These are phyloP conservation scores for Thaumetopoea pityocampa DNA, from an alignment of 1,140 invertebrate genomes.

Conservation along the genomic window DNA sequence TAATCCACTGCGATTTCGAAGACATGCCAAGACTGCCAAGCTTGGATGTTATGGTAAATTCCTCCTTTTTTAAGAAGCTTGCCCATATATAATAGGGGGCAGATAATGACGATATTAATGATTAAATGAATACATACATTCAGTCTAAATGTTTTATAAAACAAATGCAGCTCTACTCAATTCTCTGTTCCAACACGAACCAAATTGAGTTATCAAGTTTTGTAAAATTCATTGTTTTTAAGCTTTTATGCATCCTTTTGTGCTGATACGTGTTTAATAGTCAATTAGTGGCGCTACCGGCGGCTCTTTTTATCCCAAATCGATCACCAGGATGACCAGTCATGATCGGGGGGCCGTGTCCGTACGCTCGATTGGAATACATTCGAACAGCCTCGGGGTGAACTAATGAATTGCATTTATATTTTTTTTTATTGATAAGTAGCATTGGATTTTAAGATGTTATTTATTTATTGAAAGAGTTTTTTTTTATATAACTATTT, in stretches of 20 bases:
- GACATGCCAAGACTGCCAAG: no score
- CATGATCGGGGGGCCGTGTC: constrained; percentile 9
- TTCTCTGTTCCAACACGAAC: constrained; percentile 26
- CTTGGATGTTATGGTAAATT: no score
- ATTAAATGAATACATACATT: no score
- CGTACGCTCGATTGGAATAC: constrained; percentile 12
- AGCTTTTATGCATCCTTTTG: constrained; percentile 47
- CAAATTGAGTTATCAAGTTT: constrained; percentile 72
- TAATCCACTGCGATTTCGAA: no score
- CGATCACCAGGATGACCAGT: constrained; percentile 31
- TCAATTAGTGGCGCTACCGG: constrained; percentile 72
- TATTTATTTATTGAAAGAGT: no score
- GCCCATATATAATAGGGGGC: no score
- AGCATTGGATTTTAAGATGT: no score
- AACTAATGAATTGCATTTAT: constrained; percentile 18
- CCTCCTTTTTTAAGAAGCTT: no score
- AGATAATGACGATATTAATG: no score
- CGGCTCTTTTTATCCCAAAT: constrained; percentile 43
- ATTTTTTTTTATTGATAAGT: no score
- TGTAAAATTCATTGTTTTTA: constrained; percentile 70
- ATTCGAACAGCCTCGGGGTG: constrained; percentile 11
- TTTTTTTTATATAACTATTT: no score
- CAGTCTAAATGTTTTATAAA: not conserved
- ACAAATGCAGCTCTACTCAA: not conserved
- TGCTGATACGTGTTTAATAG: constrained; percentile 66